These are phyloP conservation scores for Hypsopygia costalis DNA, from an alignment of 2,888 invertebrate genomes.

Conservation along the genomic window DNA sequence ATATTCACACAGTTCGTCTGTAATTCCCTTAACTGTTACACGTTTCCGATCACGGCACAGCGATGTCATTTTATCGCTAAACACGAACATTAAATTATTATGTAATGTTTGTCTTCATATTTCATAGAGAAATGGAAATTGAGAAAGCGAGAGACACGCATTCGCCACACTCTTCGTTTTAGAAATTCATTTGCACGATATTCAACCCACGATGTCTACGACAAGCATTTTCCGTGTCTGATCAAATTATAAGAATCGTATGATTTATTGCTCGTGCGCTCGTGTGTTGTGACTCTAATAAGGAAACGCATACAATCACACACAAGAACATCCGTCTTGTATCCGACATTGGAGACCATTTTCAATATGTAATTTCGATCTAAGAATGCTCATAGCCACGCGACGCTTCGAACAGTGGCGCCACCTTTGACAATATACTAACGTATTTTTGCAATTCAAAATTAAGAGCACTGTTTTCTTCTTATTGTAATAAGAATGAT, in stretches of 20 bases:
- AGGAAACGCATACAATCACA: constrained; percentile 15
- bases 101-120: too few relatives aligned
- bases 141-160: neutral
- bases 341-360: constrained; percentile 36
- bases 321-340: constrained; percentile 19
- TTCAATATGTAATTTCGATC: constrained; percentile 33
- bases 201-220: constrained; percentile 3
- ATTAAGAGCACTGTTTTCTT: neutral
- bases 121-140: neutral
- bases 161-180: neutral
- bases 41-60: too few relatives aligned
- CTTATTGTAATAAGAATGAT: constrained; percentile 4
- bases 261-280: neutral
- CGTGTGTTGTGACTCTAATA: constrained; percentile 17
- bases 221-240: neutral
- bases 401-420: constrained; percentile 51
- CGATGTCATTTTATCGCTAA: too few relatives aligned
- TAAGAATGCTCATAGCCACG: constrained; percentile 41
- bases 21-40: too few relatives aligned
- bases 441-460: constrained; percentile 20
- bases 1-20: too few relatives aligned
- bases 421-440: constrained; percentile 45
- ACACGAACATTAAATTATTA: too few relatives aligned
- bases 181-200: neutral
- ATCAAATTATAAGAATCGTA: neutral